Evolutionary conservation across 1,140 invertebrate genomes (phyloP), one percentile per base, ranked within the genome.

Genomic region (Temnothorax nylanderi): DNA sequence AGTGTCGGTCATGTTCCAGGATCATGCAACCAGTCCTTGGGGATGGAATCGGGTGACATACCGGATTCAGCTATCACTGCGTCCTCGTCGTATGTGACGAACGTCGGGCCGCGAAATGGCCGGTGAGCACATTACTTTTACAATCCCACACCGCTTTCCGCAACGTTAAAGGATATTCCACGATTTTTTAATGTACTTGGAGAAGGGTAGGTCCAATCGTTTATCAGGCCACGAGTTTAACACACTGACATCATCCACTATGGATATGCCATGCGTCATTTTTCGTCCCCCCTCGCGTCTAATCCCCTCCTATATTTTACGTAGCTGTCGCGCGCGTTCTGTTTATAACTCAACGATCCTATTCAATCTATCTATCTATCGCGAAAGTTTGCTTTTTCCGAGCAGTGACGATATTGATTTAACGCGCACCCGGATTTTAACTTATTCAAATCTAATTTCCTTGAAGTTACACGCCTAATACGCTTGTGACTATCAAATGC

Each of bases 31-130:
- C 93, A 93, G 72, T 95, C 97, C 41, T 95, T 97, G 74, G 97
- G 97, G 77, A 97, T 97, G 97, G 96, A 97, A 94, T 97, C 96
- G 64, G 96, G 96, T 74, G 95, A 93, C 11, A 97, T 97, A 93
- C 95, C 96, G 85, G 96, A 97, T 93, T 95, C 96, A 51, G 96
- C 96, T 54, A 96, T 97, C 87, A 96, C 95, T 49, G 97, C 97
- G 37, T 97, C 96, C 85, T 97, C 97, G 18, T 96, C 96, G 34
- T 97, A 97, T 90, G 96, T 96, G 81, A 95, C 96, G 26, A 96
- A 96, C 86, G 97, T 97, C 32, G 97, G 97, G 10, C 96, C 97
- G 7, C 95, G 96, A 88, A 96, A 96, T 92, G 97, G 96, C 89
- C 96, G 97, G 97, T 97, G 94, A 96, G 94, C 89, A 58, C 49